Evolutionary conservation across 2,888 invertebrate species (phyloP).

Genomic region (Pseudanteris insignis): DNA sequence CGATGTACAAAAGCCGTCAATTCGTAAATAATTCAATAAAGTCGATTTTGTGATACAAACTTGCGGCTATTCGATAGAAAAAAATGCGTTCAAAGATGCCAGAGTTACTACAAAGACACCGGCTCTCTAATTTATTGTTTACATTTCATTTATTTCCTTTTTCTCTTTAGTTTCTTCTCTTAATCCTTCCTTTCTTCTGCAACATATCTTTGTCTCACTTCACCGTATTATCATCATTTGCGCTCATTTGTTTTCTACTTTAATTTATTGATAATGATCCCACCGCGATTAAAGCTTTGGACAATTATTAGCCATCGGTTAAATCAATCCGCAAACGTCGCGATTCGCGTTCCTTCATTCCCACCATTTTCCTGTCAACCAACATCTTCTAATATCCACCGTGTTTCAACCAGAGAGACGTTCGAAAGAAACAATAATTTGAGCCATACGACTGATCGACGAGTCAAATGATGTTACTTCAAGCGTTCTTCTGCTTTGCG

Average conservation of each 20-base stretch:
- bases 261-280: conserved; percentile 31
- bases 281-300: conserved; percentile 30
- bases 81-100: conserved; percentile 5
- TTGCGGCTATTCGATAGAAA: conserved; percentile 19
- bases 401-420: conserved; percentile 11
- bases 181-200: conserved; percentile 11
- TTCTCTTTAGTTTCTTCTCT: too few relatives aligned
- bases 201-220: conserved; percentile 7
- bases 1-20: conserved; percentile 10
- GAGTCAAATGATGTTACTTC: too few relatives aligned
- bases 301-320: conserved; percentile 7
- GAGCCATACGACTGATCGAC: conserved; percentile 16
- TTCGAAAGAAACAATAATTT: conserved; percentile 12
- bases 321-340: background rate
- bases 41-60: conserved; percentile 34
- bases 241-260: conserved; percentile 3
- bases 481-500: too few relatives aligned
- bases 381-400: conserved; percentile 6
- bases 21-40: conserved; percentile 19
- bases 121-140: too few relatives aligned
- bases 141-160: too few relatives aligned
- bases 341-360: conserved; percentile 11
- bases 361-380: conserved; percentile 5
- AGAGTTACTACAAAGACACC: too few relatives aligned
- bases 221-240: conserved; percentile 2